Percentiles rank a stretch among this genome's conserved stretches.
Conservation (phyloP, 2,113 vertebrate species). For the Chrysemys picta region DNA sequence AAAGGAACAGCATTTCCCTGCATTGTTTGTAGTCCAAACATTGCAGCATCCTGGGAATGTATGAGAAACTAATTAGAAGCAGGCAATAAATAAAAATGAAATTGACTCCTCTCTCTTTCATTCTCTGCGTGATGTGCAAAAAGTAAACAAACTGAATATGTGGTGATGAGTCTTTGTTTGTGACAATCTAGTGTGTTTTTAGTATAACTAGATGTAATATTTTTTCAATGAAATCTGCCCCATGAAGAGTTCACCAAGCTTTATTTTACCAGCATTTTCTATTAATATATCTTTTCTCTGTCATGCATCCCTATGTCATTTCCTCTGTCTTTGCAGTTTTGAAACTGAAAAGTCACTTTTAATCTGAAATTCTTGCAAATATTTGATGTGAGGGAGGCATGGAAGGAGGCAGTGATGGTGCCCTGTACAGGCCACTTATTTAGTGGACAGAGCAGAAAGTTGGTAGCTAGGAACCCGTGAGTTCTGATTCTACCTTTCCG, state of each 20-base stretch:
- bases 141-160: slow-evolving; percentile 10
- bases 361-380: background rate
- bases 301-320: background rate
- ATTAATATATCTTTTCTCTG: background rate
- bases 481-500: background rate
- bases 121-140: background rate
- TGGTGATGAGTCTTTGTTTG: background rate
- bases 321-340: background rate
- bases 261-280: background rate
- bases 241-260: background rate
- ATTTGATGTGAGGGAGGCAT: background rate
- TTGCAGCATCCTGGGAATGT: background rate
- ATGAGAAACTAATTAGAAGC: slow-evolving; percentile 27
- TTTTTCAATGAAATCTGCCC: background rate
- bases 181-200: background rate
- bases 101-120: background rate
- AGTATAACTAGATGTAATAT: background rate
- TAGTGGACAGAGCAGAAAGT: background rate
- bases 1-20: slow-evolving; percentile 11
- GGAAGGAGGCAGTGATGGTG: background rate
- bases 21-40: background rate
- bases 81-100: slow-evolving; percentile 35
- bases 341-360: slow-evolving; percentile 11
- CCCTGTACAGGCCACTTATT: background rate
- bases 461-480: background rate